Conservation (phyloP, 2,888 invertebrate genomes). For the Pachymerium ferrugineum region DNA sequence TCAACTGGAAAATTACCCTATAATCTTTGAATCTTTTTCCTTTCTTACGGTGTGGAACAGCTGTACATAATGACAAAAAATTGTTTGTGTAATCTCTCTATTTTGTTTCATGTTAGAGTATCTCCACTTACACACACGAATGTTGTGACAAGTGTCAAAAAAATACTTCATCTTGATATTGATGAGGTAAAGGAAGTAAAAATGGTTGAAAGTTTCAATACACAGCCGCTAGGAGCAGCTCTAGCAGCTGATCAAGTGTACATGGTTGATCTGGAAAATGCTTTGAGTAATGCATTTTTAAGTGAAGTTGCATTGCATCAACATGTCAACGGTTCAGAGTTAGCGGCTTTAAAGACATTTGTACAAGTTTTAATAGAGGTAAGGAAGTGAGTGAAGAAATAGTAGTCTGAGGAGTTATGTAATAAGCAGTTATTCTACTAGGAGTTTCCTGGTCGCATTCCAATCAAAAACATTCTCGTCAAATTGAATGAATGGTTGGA, state of each 20-base stretch:
- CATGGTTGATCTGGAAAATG: conserved; percentile 81
- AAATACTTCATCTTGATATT: not conserved
- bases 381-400: not conserved
- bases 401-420: not conserved
- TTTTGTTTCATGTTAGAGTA: not conserved
- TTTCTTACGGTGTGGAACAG: too few species aligned
- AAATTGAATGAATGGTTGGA: conserved; percentile 57
- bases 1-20: too few species aligned
- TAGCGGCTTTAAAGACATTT: conserved; percentile 68
- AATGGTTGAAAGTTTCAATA: not conserved
- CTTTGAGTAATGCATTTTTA: conserved; percentile 71
- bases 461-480: conserved; percentile 61
- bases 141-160: not conserved
- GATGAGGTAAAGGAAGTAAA: not conserved
- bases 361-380: conserved; percentile 60
- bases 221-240: conserved; percentile 33
- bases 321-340: conserved; percentile 62
- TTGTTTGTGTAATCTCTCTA: not conserved
- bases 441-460: conserved; percentile 71
- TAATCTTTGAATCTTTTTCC: too few species aligned
- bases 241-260: conserved; percentile 53
- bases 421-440: conserved; percentile 35
- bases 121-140: not conserved
- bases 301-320: conserved; percentile 73
- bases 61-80: too few species aligned